phyloP scores from a whole-genome alignment of 2,888 invertebrate species.

The Rotaria magnacalcarata region DNA sequence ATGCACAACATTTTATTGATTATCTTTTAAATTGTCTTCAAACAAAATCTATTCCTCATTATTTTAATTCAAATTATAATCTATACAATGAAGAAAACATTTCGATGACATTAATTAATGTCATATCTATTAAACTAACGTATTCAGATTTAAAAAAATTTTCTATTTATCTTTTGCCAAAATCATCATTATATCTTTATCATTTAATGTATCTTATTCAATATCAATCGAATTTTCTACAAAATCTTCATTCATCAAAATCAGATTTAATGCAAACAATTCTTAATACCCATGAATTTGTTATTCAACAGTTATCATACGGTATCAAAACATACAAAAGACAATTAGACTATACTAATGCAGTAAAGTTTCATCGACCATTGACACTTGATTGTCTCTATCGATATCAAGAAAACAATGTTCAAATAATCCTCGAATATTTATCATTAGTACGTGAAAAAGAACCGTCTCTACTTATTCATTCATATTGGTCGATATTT shows the following conservation, averaged over 20 bases:
- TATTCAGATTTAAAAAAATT: neutral
- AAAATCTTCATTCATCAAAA: neutral
- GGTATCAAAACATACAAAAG: neutral
- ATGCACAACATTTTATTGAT: neutral
- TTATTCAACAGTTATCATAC: neutral
- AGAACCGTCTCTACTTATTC: neutral
- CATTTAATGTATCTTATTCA: neutral
- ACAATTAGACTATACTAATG: neutral
- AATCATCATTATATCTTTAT: neutral
- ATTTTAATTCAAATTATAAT: constrained; percentile 16
- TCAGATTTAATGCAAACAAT: neutral
- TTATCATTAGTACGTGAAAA: neutral
- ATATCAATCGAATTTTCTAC: neutral
- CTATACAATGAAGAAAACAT: neutral
- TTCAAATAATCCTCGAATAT: neutral
- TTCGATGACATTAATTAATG: neutral
- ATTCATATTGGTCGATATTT: neutral
- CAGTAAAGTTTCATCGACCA: neutral
- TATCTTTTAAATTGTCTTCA: neutral
- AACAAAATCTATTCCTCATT: neutral
- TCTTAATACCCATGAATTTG: neutral
- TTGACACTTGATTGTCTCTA: neutral
- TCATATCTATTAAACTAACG: neutral
- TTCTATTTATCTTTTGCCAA: neutral
- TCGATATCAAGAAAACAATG: constrained; percentile 21